These are phyloP conservation scores for Sebastes miniatus DNA, from an alignment of 2,797 vertebrate genomes.

Conservation along the genomic window DNA sequence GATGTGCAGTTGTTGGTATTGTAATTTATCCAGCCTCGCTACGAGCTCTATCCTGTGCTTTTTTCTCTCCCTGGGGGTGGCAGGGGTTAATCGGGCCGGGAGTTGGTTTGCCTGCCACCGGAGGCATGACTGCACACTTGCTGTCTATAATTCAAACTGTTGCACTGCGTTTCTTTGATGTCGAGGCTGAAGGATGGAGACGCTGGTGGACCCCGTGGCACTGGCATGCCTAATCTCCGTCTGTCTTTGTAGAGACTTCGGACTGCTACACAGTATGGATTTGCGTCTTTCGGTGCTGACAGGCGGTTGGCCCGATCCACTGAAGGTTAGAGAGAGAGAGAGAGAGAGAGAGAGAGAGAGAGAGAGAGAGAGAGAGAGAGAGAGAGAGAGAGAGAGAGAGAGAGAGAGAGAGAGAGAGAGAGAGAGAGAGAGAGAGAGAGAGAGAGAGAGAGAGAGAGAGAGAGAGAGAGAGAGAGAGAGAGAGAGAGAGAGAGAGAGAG, in stretches of 20 bases:
- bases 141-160: slow-evolving; percentile 65
- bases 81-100: slow-evolving; percentile 43
- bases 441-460: background rate
- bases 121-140: slow-evolving; percentile 57
- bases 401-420: slow-evolving; percentile 6
- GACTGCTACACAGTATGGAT: slow-evolving; percentile 45
- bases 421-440: background rate
- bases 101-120: slow-evolving; percentile 31
- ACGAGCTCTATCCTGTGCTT: background rate
- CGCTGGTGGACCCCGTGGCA: slow-evolving; percentile 38
- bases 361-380: background rate
- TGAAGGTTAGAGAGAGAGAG: background rate
- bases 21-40: slow-evolving; percentile 43
- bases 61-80: slow-evolving; percentile 11
- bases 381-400: background rate
- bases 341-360: slow-evolving; percentile 3
- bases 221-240: slow-evolving; percentile 51
- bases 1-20: slow-evolving; percentile 55
- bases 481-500: slow-evolving; percentile 3
- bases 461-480: background rate
- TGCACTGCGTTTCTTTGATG: slow-evolving; percentile 52
- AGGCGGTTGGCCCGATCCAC: slow-evolving; percentile 14
- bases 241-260: slow-evolving; percentile 47
- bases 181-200: slow-evolving; percentile 40
- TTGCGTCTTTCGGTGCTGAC: slow-evolving; percentile 53